Conservation (phyloP, 2,113 vertebrate species). For the Brachionichthys hirsutus region DNA sequence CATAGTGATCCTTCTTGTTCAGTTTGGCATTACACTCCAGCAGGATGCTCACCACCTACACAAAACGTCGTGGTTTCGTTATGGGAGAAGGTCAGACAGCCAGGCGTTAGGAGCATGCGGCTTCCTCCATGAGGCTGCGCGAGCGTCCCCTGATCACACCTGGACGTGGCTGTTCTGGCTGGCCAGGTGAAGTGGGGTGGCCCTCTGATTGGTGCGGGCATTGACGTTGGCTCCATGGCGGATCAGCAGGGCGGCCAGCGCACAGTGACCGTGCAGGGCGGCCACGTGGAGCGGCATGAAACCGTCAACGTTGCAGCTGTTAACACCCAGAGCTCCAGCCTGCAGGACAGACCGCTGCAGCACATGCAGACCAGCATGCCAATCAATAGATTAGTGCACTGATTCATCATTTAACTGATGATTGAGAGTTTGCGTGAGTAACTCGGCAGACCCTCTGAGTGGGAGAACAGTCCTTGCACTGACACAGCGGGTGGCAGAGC, state of each 20-base stretch:
- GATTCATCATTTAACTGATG: no score
- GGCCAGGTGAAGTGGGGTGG: slow-evolving; percentile 89
- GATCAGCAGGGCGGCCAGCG: slow-evolving; percentile 80
- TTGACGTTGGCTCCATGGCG: slow-evolving; percentile 82
- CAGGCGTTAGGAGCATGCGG: no score
- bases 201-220: slow-evolving; percentile 75
- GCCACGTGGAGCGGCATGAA: slow-evolving; percentile 86
- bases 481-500: slow-evolving; percentile 94
- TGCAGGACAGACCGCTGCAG: slow-evolving; percentile 70
- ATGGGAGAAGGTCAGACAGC: neutral
- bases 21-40: slow-evolving; percentile 86
- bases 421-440: neutral
- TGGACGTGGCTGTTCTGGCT: slow-evolving; percentile 87
- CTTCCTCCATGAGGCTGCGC: no score
- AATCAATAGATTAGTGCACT: neutral
- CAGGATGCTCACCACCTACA: slow-evolving; percentile 85
- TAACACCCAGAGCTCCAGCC: slow-evolving; percentile 80
- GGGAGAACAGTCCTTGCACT: slow-evolving; percentile 88
- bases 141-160: slow-evolving; percentile 63
- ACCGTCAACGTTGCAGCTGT: slow-evolving; percentile 82
- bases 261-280: slow-evolving; percentile 81
- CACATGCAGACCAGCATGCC: neutral
- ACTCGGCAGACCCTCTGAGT: slow-evolving; percentile 83
- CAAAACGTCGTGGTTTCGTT: neutral
- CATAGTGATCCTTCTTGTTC: slow-evolving; percentile 89